These are phyloP conservation scores for Agrochola litura DNA, from an alignment of 2,888 invertebrate genomes.

Conservation along the genomic window DNA sequence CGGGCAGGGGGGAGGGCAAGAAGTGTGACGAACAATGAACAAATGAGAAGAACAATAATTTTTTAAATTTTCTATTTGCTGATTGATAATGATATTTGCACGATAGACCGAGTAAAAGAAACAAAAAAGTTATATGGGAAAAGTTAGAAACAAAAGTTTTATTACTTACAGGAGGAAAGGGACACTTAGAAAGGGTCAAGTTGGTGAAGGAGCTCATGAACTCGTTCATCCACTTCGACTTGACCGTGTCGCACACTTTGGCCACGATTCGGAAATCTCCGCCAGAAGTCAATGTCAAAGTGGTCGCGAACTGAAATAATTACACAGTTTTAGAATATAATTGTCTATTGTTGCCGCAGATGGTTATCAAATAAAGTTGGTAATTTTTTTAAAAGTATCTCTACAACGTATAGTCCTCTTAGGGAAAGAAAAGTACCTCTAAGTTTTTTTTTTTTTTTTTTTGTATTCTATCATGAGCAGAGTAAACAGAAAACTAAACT, in stretches of 20 bases:
- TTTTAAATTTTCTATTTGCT: background rate
- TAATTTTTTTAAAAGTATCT: no score
- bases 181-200: slow-evolving; percentile 58
- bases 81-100: background rate
- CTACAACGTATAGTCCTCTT: no score
- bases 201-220: slow-evolving; percentile 67
- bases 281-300: slow-evolving; percentile 58
- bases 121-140: background rate
- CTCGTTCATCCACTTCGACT: slow-evolving; percentile 67
- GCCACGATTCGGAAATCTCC: slow-evolving; percentile 66
- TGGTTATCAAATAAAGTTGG: no score
- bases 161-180: slow-evolving; percentile 65
- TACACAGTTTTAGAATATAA: background rate
- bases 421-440: no score
- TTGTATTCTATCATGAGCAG: no score
- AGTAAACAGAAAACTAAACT: no score
- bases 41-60: background rate
- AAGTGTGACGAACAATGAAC: background rate
- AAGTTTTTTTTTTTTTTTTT: no score
- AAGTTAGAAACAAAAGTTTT: background rate
- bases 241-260: slow-evolving; percentile 65
- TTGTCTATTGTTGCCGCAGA: no score
- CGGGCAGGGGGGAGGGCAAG: background rate
- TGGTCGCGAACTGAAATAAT: slow-evolving; percentile 54
- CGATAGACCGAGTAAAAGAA: background rate